A percentile compares a stretch with the other conserved stretches of the same genome.
Evolutionary conservation across 35 echinoderm and acorn worm genomes (phyloP).

Genomic region (Apostichopus californicus): DNA sequence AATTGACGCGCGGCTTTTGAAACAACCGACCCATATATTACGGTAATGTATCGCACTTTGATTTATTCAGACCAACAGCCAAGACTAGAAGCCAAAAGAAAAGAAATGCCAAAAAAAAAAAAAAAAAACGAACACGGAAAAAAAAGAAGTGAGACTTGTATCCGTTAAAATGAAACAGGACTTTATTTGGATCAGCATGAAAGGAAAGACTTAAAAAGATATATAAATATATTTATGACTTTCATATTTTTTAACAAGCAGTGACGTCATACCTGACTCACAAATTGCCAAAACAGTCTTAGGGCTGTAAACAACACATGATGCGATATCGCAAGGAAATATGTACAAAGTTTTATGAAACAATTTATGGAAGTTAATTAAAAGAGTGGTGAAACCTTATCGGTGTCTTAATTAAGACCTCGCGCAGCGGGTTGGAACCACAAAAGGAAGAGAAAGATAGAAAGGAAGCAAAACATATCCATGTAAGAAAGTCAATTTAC

Average conservation of each 20-base stretch:
- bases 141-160: conserved; percentile 1
- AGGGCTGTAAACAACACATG: background rate
- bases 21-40: conserved; percentile 47
- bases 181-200: conserved; percentile 41
- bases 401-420: conserved; percentile 23
- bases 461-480: background rate
- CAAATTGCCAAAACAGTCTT: background rate
- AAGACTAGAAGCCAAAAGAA: background rate
- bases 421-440: conserved; percentile 5
- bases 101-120: background rate
- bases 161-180: conserved; percentile 30
- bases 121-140: background rate
- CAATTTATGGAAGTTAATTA: conserved; percentile 39
- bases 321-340: background rate
- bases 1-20: conserved; percentile 37
- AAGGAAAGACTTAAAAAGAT: conserved; percentile 47
- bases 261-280: conserved; percentile 18
- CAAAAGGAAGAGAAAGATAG: background rate
- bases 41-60: background rate
- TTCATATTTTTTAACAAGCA: conserved; percentile 30
- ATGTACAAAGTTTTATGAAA: conserved; percentile 38
- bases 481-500: conserved; percentile 7
- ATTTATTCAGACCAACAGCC: conserved; percentile 4
- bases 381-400: conserved; percentile 29
- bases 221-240: conserved; percentile 39